These are phyloP conservation scores for Chionis minor DNA, from an alignment of 2,113 vertebrate genomes.

Conservation along the genomic window DNA sequence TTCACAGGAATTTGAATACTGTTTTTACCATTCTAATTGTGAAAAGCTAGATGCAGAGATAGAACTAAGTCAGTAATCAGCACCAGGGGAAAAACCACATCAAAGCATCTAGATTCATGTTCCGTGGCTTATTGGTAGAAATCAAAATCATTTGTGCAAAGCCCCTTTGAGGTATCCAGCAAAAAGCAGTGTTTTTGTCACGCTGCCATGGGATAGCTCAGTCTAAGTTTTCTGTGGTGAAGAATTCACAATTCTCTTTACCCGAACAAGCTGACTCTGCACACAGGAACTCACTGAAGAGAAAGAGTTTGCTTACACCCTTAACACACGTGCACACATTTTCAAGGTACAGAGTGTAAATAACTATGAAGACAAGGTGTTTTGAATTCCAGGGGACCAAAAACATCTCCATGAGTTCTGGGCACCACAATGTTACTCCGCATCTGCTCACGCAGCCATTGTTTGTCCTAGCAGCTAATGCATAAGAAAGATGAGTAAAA, in stretches of 20 bases:
- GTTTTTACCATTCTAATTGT: neutral
- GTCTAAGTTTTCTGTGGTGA: neutral
- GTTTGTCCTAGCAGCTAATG: neutral
- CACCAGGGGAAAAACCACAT: neutral
- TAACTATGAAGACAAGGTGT: neutral
- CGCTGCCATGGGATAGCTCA: neutral
- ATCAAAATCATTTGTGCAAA: neutral
- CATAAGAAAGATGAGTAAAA: neutral
- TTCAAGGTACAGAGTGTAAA: neutral
- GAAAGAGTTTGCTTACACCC: neutral
- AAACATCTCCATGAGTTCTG: neutral
- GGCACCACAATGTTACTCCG: neutral
- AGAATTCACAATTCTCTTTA: neutral
- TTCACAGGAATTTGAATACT: neutral
- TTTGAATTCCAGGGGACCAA: neutral
- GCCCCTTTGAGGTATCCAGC: neutral
- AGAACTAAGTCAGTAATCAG: neutral
- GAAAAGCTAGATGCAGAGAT: neutral
- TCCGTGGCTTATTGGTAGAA: neutral
- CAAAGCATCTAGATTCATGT: neutral
- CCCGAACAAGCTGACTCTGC: neutral
- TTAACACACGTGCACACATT: neutral
- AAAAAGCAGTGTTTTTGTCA: neutral
- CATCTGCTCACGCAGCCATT: neutral
- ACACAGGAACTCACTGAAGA: neutral